phyloP scores from a whole-genome alignment of 1,140 invertebrate species.

The Venturia canescens region DNA sequence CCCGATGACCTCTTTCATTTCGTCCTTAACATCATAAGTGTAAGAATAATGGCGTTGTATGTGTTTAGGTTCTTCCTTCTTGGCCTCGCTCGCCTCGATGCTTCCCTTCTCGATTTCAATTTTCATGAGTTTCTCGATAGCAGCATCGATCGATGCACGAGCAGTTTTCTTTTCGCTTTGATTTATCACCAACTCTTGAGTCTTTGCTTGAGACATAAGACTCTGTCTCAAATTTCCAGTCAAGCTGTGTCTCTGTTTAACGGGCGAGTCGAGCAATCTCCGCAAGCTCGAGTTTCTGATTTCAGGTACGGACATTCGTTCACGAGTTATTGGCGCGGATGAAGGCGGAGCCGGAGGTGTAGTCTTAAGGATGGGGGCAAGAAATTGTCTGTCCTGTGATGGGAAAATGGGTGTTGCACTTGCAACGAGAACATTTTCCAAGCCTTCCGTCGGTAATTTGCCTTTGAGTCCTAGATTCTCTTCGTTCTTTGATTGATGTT shows the following conservation, averaged over 20 bases:
- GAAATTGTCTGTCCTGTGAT: constrained; percentile 58
- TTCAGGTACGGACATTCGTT: constrained; percentile 72
- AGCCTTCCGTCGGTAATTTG: constrained; percentile 61
- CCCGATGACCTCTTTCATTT: constrained; percentile 51
- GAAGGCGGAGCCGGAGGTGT: constrained; percentile 20
- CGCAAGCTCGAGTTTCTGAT: constrained; percentile 71
- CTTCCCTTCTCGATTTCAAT: constrained; percentile 56
- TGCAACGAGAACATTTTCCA: constrained; percentile 66
- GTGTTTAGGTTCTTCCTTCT: constrained; percentile 66
- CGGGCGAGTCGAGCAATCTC: constrained; percentile 69
- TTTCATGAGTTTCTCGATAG: constrained; percentile 47
- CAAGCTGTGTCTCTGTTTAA: constrained; percentile 71
- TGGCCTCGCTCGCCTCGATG: constrained; percentile 53
- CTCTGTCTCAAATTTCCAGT: constrained; percentile 63
- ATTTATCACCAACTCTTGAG: constrained; percentile 50
- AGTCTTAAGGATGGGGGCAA: constrained; percentile 50
- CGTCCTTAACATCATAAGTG: constrained; percentile 69
- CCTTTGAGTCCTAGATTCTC: constrained; percentile 44
- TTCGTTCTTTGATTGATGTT: constrained; percentile 59
- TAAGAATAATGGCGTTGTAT: constrained; percentile 72
- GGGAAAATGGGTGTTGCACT: constrained; percentile 69
- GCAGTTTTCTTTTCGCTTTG: constrained; percentile 55
- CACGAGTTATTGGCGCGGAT: constrained; percentile 50
- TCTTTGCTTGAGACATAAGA: constrained; percentile 53
- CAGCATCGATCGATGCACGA: constrained; percentile 59